Evolutionary conservation across 2,113 vertebrate genomes (phyloP).

Genomic region (Poecile atricapillus): DNA sequence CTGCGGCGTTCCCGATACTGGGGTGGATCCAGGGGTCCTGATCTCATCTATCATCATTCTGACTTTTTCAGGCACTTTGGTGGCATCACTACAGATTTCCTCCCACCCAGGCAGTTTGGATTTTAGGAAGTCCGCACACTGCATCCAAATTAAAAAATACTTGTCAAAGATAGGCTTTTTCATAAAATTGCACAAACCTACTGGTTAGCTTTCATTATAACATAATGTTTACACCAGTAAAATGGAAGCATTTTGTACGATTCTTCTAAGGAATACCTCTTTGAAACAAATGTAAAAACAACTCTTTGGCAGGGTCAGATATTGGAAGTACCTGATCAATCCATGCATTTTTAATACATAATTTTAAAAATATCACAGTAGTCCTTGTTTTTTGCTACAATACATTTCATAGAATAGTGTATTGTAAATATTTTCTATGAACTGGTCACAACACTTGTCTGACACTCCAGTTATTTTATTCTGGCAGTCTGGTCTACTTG

Average conservation of each 20-base stretch:
- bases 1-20: constrained; percentile 76
- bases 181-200: background rate
- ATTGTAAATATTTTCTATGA: background rate
- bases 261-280: background rate
- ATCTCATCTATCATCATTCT: constrained; percentile 86
- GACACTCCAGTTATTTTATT: background rate
- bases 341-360: background rate
- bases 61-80: constrained; percentile 86
- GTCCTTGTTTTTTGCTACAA: background rate
- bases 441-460: too few species aligned
- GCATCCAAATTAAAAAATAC: background rate
- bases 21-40: constrained; percentile 67
- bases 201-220: background rate
- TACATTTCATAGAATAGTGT: background rate
- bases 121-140: constrained; percentile 88
- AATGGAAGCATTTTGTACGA: background rate
- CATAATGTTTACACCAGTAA: background rate
- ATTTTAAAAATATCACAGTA: background rate
- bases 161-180: background rate
- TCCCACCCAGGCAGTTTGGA: constrained; percentile 87
- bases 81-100: constrained; percentile 89
- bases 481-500: background rate
- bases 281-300: background rate
- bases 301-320: background rate
- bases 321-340: background rate